phyloP scores from a whole-genome alignment of 2,888 invertebrate genomes.

The Pachycephus smyrnensis region DNA sequence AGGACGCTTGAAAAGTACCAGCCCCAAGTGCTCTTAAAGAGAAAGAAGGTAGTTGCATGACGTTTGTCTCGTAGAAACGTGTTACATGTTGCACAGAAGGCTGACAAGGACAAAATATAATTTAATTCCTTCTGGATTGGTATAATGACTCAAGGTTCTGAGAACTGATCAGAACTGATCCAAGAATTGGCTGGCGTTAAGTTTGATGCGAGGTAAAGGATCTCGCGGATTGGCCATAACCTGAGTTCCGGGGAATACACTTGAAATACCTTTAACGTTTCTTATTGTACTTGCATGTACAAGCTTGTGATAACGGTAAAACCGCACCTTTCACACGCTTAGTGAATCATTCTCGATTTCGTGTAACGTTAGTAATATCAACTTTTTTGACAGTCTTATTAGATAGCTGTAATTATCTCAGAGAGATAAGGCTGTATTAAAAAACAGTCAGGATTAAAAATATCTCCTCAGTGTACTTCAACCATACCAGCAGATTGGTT shows the following conservation, averaged over 20 bases:
- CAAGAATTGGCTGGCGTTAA: background rate
- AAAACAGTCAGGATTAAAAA: background rate
- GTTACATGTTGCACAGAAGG: background rate
- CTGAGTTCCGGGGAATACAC: conserved; percentile 16
- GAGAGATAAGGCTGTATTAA: background rate
- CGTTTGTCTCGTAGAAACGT: background rate
- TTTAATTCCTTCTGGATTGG: background rate
- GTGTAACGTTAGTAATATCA: conserved; percentile 1
- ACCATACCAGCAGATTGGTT: background rate
- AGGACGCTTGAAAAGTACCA: background rate
- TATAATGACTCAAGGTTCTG: background rate
- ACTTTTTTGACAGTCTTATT: background rate
- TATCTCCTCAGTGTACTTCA: background rate
- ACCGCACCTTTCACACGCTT: conserved; percentile 12
- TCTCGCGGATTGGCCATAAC: conserved; percentile 6
- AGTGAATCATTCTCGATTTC: background rate
- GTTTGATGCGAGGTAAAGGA: background rate
- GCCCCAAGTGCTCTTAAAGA: background rate
- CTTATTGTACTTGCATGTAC: conserved; percentile 31
- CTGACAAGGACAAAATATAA: background rate
- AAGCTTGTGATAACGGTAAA: conserved; percentile 22
- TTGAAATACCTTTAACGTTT: conserved; percentile 46
- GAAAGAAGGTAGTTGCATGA: background rate
- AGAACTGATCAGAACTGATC: background rate
- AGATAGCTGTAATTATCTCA: background rate